These are phyloP conservation scores for Hypercompe scribonia DNA, from an alignment of 2,888 invertebrate species.

Conservation along the genomic window DNA sequence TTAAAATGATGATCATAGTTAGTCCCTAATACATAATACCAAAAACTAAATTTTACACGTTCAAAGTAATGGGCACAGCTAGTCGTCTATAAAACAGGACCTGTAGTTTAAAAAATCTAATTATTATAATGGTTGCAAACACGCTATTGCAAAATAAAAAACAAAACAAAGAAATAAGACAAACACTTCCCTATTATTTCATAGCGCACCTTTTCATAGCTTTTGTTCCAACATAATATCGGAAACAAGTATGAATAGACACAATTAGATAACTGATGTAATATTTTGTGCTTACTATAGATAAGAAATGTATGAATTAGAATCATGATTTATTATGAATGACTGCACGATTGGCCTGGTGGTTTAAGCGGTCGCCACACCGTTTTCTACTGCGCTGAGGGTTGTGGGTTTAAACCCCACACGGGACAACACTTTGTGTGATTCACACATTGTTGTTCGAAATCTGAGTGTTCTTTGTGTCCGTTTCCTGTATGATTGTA, in stretches of 20 bases:
- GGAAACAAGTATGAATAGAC: conserved; percentile 35
- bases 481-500: too few relatives aligned
- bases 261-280: conserved; percentile 44
- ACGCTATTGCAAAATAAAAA: background rate
- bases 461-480: too few relatives aligned
- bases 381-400: too few relatives aligned
- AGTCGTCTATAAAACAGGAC: background rate
- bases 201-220: background rate
- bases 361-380: too few relatives aligned
- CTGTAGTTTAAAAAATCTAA: background rate
- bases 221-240: conserved; percentile 9
- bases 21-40: too few relatives aligned
- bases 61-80: too few relatives aligned
- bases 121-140: background rate
- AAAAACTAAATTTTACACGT: too few relatives aligned
- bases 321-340: background rate
- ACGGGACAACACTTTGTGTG: too few relatives aligned
- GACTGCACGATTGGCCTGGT: too few relatives aligned
- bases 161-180: background rate
- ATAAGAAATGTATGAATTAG: background rate
- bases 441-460: too few relatives aligned
- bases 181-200: conserved; percentile 2
- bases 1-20: too few relatives aligned
- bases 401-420: too few relatives aligned
- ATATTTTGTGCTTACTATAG: conserved; percentile 17